These are phyloP conservation scores for Fratercula arctica DNA, from an alignment of 2,797 vertebrate genomes.

Conservation along the genomic window DNA sequence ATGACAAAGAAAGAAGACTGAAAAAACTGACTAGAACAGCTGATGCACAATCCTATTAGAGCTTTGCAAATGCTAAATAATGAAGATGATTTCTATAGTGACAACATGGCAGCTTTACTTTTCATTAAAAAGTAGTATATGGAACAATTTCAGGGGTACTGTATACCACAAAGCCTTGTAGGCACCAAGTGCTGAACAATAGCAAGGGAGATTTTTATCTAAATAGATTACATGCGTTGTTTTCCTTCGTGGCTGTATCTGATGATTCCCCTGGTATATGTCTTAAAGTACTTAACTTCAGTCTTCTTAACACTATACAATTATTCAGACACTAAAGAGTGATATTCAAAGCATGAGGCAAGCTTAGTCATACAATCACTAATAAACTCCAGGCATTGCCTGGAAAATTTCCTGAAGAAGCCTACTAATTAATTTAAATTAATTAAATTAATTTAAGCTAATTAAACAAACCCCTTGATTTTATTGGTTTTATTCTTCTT, in stretches of 20 bases:
- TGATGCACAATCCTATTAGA: background rate
- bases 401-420: background rate
- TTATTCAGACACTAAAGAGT: background rate
- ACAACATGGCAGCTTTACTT: background rate
- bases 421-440: background rate
- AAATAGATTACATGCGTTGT: accelerated
- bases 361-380: background rate
- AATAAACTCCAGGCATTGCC: background rate
- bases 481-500: background rate
- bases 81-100: background rate
- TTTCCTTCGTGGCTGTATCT: background rate
- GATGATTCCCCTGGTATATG: background rate
- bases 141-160: background rate
- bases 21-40: background rate
- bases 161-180: background rate
- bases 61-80: background rate
- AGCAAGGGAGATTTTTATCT: background rate
- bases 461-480: background rate
- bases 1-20: background rate
- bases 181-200: background rate
- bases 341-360: background rate
- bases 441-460: no score
- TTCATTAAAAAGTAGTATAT: background rate
- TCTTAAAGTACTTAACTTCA: background rate
- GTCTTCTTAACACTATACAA: background rate